phyloP scores from a whole-genome alignment of 2,113 vertebrate genomes.

The Stegostoma tigrinum region DNA sequence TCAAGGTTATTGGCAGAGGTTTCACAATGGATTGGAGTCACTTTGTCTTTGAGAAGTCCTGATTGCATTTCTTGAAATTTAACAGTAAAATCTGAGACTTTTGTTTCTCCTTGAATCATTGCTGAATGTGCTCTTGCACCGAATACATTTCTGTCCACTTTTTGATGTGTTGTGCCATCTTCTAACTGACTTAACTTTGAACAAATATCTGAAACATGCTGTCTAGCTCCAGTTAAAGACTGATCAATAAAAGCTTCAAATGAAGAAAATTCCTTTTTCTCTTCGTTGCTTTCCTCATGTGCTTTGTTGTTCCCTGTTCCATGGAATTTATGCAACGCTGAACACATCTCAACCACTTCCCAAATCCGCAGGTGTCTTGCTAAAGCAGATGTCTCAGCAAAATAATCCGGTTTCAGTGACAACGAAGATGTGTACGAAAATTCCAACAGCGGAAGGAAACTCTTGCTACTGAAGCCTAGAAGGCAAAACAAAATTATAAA shows the following conservation, averaged over 20 bases:
- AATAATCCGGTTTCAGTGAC: slow-evolving; percentile 54
- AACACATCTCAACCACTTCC: slow-evolving; percentile 60
- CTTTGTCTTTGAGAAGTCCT: slow-evolving; percentile 18
- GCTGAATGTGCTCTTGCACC: background rate
- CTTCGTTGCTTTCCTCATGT: slow-evolving; percentile 8
- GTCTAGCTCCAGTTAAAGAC: slow-evolving; percentile 22
- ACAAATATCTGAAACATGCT: background rate
- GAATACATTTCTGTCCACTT: slow-evolving; percentile 1
- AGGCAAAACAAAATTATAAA: slow-evolving; percentile 1
- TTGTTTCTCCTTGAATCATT: slow-evolving; percentile 24
- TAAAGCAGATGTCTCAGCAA: slow-evolving; percentile 63
- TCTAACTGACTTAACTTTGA: slow-evolving; percentile 1
- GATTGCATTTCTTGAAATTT: slow-evolving; percentile 20
- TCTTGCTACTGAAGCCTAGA: slow-evolving; percentile 62
- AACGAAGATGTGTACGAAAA: slow-evolving; percentile 69
- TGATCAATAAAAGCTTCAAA: slow-evolving; percentile 32
- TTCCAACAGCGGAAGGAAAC: slow-evolving; percentile 62
- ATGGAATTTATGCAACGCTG: background rate
- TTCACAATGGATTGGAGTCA: background rate
- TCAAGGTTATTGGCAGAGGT: slow-evolving; percentile 17
- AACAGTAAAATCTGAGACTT: slow-evolving; percentile 28
- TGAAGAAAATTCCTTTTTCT: slow-evolving; percentile 29
- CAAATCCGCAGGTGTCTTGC: slow-evolving; percentile 70
- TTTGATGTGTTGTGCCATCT: background rate
- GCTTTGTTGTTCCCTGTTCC: slow-evolving; percentile 11